Conservation (phyloP, 2,888 invertebrate genomes). For the Pinctada fucata region DNA sequence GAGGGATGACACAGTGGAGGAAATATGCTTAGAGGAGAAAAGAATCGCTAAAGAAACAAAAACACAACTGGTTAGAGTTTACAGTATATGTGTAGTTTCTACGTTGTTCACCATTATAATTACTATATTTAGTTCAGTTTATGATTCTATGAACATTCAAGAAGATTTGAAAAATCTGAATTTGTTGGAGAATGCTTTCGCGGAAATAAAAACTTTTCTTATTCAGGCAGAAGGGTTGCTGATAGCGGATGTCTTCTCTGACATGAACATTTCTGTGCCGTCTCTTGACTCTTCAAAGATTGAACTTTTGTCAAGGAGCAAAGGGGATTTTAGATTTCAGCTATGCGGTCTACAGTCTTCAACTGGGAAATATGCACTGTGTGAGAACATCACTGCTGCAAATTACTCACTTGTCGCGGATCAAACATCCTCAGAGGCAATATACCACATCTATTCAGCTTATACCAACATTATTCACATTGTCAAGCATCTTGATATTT, state of each 20-base stretch:
- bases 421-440: neutral
- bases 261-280: neutral
- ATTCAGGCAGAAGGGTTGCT: neutral
- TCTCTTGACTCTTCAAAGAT: neutral
- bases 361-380: too few species aligned
- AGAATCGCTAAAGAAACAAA: neutral
- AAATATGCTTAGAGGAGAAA: neutral
- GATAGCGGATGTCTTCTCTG: neutral
- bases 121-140: conserved; percentile 1
- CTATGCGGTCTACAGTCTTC: neutral
- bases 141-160: conserved; percentile 12
- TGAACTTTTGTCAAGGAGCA: neutral
- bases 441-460: neutral
- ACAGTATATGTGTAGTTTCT: conserved; percentile 4
- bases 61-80: conserved; percentile 3
- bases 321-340: neutral
- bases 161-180: neutral
- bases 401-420: neutral
- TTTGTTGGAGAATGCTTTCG: neutral
- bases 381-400: neutral
- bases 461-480: neutral
- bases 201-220: neutral
- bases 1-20: neutral
- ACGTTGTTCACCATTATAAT: neutral
- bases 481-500: neutral